Percentiles rank a stretch among this genome's conserved stretches.
Evolutionary conservation across 2,888 invertebrate species (phyloP).

Genomic region (Penaeus monodon): DNA sequence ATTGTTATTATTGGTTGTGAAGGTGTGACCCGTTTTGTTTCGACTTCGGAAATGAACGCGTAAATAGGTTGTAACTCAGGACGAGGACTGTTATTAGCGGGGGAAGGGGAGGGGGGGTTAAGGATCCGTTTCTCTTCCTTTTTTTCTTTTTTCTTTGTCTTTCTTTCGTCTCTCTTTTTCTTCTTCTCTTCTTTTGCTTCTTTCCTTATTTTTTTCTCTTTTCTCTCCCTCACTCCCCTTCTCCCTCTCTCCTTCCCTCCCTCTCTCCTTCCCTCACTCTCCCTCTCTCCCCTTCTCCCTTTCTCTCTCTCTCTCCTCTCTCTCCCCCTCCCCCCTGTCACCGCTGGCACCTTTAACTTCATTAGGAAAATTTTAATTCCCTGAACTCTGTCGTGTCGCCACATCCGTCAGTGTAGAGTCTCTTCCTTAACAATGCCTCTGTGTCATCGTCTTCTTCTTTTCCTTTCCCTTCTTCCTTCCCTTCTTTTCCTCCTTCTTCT

Average conservation of each 20-base stretch:
- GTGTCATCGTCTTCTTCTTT: not conserved
- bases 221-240: not conserved
- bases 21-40: too few species aligned
- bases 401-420: too few species aligned
- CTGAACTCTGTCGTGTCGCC: too few species aligned
- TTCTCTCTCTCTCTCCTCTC: not conserved
- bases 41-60: too few species aligned
- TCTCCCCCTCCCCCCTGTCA: not conserved
- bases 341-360: not conserved
- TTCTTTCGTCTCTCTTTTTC: not conserved
- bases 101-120: too few species aligned
- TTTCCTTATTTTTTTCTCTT: not conserved
- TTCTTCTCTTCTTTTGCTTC: not conserved
- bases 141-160: not conserved
- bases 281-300: too few species aligned
- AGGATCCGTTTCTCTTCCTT: slow-evolving; percentile 10
- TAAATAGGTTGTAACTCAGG: too few species aligned
- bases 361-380: not conserved
- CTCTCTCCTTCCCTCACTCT: not conserved
- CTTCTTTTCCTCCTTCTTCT: not conserved
- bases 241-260: not conserved
- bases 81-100: too few species aligned
- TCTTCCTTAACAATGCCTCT: too few species aligned
- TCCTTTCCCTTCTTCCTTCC: not conserved
- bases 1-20: too few species aligned